Conservation (phyloP, 1,140 invertebrate genomes). For the Scaptomyza hsui region DNA sequence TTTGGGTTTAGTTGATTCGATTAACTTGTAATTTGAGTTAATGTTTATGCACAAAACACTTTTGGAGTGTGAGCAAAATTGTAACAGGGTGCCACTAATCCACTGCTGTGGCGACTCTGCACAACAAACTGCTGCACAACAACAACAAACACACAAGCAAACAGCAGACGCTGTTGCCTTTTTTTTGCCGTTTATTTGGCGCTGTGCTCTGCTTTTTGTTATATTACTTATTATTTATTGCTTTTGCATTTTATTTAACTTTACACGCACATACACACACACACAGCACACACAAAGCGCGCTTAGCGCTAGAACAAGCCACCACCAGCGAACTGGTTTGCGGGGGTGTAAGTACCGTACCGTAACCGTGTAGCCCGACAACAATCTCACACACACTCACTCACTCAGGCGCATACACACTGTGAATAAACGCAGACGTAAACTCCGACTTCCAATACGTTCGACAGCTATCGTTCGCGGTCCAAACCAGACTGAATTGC, state of each 20-base stretch:
- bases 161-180: conserved; percentile 34
- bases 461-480: conserved; percentile 57
- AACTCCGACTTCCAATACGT: conserved; percentile 29
- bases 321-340: conserved; percentile 69
- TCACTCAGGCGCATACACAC: conserved; percentile 33
- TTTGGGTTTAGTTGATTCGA: not conserved
- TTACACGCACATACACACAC: conserved; percentile 24
- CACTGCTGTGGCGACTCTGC: conserved; percentile 76
- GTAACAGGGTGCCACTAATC: conserved; percentile 77
- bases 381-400: conserved; percentile 38
- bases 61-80: conserved; percentile 60
- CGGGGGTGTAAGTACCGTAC: conserved; percentile 62
- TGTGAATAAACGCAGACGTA: conserved; percentile 48
- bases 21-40: conserved; percentile 20
- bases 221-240: conserved; percentile 44
- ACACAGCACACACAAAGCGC: conserved; percentile 32
- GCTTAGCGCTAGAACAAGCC: conserved; percentile 45
- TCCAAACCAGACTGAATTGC: conserved; percentile 63
- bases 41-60: conserved; percentile 37
- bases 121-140: conserved; percentile 54
- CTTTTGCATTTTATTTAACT: conserved; percentile 58
- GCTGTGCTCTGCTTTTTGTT: conserved; percentile 66
- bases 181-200: conserved; percentile 24
- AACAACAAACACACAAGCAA: conserved; percentile 33
- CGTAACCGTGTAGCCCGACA: conserved; percentile 62